Conservation (phyloP, 2,113 vertebrate genomes). For the Oxyruncus cristatus region DNA sequence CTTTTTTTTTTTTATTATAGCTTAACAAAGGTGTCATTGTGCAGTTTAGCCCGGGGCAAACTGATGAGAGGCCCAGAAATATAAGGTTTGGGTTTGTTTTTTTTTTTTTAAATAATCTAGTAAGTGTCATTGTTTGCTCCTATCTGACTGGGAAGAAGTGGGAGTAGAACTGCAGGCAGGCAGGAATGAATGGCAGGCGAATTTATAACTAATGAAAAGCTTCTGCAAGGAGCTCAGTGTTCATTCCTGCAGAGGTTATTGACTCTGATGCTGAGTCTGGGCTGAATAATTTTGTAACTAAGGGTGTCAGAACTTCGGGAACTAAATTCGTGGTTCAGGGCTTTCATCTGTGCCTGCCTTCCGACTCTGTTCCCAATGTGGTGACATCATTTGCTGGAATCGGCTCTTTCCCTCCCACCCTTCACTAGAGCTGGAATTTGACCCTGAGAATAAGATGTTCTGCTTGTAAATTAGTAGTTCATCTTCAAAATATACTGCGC, state of each 20-base stretch:
- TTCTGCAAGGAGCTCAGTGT: background rate
- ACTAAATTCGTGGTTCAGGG: background rate
- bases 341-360: background rate
- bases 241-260: background rate
- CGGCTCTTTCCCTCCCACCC: background rate
- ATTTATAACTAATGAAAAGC: slow-evolving; percentile 26
- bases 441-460: background rate
- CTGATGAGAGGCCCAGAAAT: background rate
- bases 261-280: background rate
- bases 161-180: background rate
- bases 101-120: background rate
- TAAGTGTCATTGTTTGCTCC: background rate
- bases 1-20: background rate
- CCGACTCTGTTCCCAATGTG: background rate
- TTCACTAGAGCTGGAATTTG: background rate
- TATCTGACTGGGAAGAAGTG: background rate
- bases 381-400: rapidly evolving
- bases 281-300: background rate
- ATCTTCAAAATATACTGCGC: background rate
- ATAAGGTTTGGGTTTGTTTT: background rate
- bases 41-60: background rate
- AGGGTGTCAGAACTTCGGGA: background rate
- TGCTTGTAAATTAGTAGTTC: background rate
- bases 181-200: background rate
- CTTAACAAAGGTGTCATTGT: background rate